Percentiles rank a stretch among this genome's conserved stretches.
phyloP scores from a whole-genome alignment of 2,113 vertebrate species.

The Poicephalus gulielmi region DNA sequence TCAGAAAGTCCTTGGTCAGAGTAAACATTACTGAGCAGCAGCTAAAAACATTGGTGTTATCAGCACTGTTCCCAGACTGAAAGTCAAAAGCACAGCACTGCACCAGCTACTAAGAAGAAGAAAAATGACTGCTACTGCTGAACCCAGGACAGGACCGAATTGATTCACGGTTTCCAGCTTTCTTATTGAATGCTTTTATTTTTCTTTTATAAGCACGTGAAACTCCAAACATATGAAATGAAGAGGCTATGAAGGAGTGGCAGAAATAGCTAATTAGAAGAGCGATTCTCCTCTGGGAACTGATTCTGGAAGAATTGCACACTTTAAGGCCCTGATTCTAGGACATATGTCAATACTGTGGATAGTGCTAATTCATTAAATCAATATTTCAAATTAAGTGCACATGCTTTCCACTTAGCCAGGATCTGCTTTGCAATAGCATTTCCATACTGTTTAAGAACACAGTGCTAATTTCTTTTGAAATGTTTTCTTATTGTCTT shows the following conservation, averaged over 20 bases:
- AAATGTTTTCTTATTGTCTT: neutral
- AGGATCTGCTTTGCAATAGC: neutral
- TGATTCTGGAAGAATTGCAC: neutral
- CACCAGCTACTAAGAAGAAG: neutral
- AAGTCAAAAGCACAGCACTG: neutral
- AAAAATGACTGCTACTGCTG: neutral
- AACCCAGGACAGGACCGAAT: neutral
- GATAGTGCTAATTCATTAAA: conserved; percentile 48
- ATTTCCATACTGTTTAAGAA: neutral
- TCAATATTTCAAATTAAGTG: conserved; percentile 24
- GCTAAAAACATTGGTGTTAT: neutral
- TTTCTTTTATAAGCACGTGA: conserved; percentile 17
- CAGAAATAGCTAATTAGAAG: conserved; percentile 37
- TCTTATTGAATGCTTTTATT: neutral
- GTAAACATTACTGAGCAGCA: too few species aligned
- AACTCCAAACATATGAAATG: neutral
- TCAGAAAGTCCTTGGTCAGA: too few species aligned
- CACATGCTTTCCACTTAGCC: neutral
- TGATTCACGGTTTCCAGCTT: neutral
- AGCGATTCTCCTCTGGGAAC: neutral
- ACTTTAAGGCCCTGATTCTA: conserved; percentile 6
- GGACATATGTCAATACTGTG: conserved; percentile 24
- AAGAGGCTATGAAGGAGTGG: conserved; percentile 8
- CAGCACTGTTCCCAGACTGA: neutral
- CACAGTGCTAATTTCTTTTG: neutral